Evolutionary conservation across 2,888 invertebrate genomes (phyloP), one percentile per base, ranked within the genome.

Genomic region (Euzophera pinguis): DNA sequence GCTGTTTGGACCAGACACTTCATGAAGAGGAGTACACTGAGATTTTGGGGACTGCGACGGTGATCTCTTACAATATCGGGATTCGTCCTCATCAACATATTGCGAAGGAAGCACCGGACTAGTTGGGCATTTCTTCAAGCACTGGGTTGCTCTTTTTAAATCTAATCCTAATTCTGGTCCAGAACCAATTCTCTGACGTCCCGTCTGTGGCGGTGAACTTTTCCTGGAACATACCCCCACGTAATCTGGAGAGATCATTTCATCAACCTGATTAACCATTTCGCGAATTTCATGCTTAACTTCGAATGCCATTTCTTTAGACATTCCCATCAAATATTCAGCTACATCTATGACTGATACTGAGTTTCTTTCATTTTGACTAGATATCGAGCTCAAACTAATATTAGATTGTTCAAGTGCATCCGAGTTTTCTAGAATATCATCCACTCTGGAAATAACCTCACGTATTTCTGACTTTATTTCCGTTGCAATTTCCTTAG

Each of bases 381-480:
- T 93, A 79, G 92, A 92, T 54, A 88, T 84, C 62, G 92, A 92
- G 57, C 77, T 86, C 52, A 90, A 75, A 58, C 90, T 90, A 47
- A 81, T 58, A 71, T 90, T 90, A 27, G 86, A 78, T 66, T 91
- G 88, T 62, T 93, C 93, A 5, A 91, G 72, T 0, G 88, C 83
- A 67, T 93, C 94, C 0, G 93, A 92, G 72, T 94, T 94, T 57
- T 95, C 94, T 32, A 95, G 80, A 47, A 94, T 95, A 71, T 95
- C 95, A 63, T 96, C 95, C 0, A 96, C 95, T 78, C 93, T 93
- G 1, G 94, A 94, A 62, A 95, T 95, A 0, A 96, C 95, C 77
- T 94, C 95, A 5, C 95, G 91, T 38, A 96, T 94, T 86, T 95
- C 95, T 1, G 95, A 95, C 73, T 95, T 95, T 14, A 96, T 94